Percentiles rank a stretch among this genome's conserved stretches.
These are phyloP conservation scores for Exocentrus adspersus DNA, from an alignment of 2,888 invertebrate species.

Conservation along the genomic window DNA sequence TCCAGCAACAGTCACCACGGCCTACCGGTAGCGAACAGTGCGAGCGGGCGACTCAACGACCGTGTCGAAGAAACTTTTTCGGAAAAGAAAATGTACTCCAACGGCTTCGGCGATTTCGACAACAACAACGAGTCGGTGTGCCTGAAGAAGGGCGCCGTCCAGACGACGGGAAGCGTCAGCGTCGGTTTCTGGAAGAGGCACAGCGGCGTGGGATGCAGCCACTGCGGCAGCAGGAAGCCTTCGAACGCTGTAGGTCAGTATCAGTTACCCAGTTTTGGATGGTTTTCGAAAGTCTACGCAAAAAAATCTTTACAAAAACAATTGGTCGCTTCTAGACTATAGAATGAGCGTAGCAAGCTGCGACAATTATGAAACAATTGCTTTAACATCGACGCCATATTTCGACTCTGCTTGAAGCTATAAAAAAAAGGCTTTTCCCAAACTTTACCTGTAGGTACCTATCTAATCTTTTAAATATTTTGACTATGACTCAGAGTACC, in stretches of 20 bases:
- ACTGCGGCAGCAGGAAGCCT: conserved; percentile 43
- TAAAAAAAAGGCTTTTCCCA: no score
- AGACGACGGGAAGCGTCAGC: conserved; percentile 37
- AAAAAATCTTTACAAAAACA: no score
- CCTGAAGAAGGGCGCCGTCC: conserved; percentile 41
- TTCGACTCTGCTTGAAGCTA: no score
- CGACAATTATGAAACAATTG: no score
- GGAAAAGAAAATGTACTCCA: conserved; percentile 44
- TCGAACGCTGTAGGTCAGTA: conserved; percentile 51
- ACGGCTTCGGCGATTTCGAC: conserved; percentile 43
- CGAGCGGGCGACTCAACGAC: background rate
- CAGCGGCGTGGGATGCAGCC: conserved; percentile 53
- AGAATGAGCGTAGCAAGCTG: no score
- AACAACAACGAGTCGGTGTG: conserved; percentile 48
- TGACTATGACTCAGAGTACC: no score
- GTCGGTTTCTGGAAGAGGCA: conserved; percentile 47
- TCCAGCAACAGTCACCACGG: conserved; percentile 20
- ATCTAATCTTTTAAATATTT: no score
- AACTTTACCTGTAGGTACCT: no score
- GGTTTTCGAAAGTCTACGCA: no score
- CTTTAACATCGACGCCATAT: no score
- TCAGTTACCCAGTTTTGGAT: no score
- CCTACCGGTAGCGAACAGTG: background rate
- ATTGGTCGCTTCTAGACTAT: no score
- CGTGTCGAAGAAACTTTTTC: background rate